A percentile compares a stretch with the other conserved stretches of the same genome.
phyloP scores from a whole-genome alignment of 2,113 vertebrate genomes.

The Archilochus colubris region DNA sequence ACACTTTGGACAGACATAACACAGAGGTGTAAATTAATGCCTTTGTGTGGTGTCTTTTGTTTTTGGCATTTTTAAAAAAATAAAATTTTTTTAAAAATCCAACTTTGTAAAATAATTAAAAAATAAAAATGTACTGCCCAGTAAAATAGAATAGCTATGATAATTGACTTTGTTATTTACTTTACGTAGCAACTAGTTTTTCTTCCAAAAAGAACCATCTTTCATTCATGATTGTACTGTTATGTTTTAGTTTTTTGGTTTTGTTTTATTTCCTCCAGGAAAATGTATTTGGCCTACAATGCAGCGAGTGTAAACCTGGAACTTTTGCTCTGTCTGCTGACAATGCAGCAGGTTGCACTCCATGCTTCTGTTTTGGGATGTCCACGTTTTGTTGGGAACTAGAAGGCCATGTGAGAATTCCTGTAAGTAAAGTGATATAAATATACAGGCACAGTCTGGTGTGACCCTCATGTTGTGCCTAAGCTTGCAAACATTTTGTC shows the following conservation, averaged over 20 bases:
- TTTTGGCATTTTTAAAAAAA: too few relatives aligned
- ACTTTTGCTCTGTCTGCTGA: slow-evolving; percentile 79
- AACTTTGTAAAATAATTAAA: neutral
- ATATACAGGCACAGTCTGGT: neutral
- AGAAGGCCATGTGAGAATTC: slow-evolving; percentile 79
- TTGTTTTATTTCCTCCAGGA: slow-evolving; percentile 69
- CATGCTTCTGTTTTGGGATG: slow-evolving; percentile 90
- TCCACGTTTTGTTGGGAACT: slow-evolving; percentile 82
- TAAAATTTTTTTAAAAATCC: too few relatives aligned
- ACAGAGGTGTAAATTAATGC: too few relatives aligned
- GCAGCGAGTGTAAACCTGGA: slow-evolving; percentile 84
- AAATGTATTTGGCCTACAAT: slow-evolving; percentile 85
- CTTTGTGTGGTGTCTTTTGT: too few relatives aligned
- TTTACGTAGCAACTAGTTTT: neutral
- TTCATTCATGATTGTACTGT: neutral
- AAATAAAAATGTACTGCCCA: neutral
- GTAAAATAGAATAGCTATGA: neutral
- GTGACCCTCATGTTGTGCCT: neutral
- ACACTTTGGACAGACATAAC: neutral
- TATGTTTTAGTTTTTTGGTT: neutral
- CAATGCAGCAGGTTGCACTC: slow-evolving; percentile 82
- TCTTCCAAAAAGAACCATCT: neutral
- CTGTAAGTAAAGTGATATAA: slow-evolving; percentile 72
- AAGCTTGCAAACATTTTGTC: neutral
- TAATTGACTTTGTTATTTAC: neutral